A percentile compares a stretch with the other conserved stretches of the same genome.
phyloP scores from a whole-genome alignment of 23 tunicate species.

The Ascidia mentula region DNA sequence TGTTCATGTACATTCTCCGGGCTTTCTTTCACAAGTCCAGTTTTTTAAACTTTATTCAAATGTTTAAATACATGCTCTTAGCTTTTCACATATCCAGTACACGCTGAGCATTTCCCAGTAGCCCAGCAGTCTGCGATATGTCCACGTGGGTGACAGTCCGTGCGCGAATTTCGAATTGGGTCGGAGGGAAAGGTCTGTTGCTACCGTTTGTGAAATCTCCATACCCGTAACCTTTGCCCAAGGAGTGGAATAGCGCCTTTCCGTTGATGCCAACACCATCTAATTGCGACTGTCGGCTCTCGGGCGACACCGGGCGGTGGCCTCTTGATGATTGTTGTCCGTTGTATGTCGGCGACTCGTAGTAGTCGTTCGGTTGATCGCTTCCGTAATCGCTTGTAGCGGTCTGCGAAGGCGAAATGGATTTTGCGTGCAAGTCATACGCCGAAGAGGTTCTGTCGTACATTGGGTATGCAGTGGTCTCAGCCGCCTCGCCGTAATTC shows the following conservation, averaged over 20 bases:
- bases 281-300: background rate
- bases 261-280: background rate
- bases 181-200: background rate
- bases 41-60: too few relatives aligned
- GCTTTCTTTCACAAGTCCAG: too few relatives aligned
- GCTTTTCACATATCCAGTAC: conserved; percentile 49
- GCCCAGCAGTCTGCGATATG: conserved; percentile 52
- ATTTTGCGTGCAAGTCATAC: background rate
- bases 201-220: background rate
- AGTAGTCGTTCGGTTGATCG: background rate
- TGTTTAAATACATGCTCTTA: background rate
- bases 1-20: too few relatives aligned
- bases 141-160: conserved; percentile 23
- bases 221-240: background rate
- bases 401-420: background rate
- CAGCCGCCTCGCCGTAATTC: background rate
- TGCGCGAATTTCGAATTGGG: conserved; percentile 28
- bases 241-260: background rate
- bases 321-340: background rate
- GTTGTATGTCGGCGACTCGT: background rate
- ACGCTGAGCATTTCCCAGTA: conserved; percentile 47
- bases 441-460: background rate
- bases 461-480: background rate
- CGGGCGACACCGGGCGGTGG: conserved; percentile 2
- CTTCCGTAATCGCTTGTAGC: conserved; percentile 1